These are phyloP conservation scores for Drosophila melanica DNA, from an alignment of 1,140 invertebrate genomes.

Conservation along the genomic window DNA sequence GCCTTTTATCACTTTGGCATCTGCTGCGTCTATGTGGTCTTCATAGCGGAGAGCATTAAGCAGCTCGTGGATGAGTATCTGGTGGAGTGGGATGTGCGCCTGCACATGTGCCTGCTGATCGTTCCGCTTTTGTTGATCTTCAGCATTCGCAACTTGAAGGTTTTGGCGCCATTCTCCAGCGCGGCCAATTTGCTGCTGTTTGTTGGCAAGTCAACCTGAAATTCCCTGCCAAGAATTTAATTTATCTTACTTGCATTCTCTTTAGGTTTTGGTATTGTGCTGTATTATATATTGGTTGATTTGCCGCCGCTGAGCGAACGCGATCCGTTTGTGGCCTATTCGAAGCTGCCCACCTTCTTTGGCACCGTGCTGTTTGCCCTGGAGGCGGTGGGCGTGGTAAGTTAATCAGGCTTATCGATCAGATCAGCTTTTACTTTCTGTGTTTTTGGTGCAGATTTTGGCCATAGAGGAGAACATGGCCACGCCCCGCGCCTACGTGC, in stretches of 20 bases:
- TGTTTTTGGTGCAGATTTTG: slow-evolving; percentile 87
- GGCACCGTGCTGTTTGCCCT: slow-evolving; percentile 95
- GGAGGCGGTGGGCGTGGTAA: slow-evolving; percentile 94
- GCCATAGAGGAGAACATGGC: slow-evolving; percentile 95
- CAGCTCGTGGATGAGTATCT: slow-evolving; percentile 85
- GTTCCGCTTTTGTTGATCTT: slow-evolving; percentile 89
- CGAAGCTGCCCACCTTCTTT: slow-evolving; percentile 90
- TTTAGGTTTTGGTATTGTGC: slow-evolving; percentile 86
- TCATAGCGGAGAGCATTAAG: slow-evolving; percentile 91
- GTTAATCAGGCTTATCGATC: slow-evolving; percentile 61
- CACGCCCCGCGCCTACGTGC: slow-evolving; percentile 89
- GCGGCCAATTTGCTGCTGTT: slow-evolving; percentile 91
- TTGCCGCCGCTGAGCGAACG: slow-evolving; percentile 86
- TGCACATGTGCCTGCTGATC: slow-evolving; percentile 86
- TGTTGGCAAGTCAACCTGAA: slow-evolving; percentile 84
- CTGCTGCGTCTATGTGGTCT: slow-evolving; percentile 95
- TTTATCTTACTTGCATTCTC: neutral
- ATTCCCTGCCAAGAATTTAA: neutral
- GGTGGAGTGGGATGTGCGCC: slow-evolving; percentile 79
- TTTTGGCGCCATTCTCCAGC: slow-evolving; percentile 92
- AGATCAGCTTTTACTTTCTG: neutral
- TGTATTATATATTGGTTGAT: slow-evolving; percentile 88
- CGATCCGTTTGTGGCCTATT: slow-evolving; percentile 85
- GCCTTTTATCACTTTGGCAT: slow-evolving; percentile 95
- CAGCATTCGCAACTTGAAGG: slow-evolving; percentile 90